These are phyloP conservation scores for Chascanopsetta lugubris DNA, from an alignment of 2,113 vertebrate genomes.

Conservation along the genomic window DNA sequence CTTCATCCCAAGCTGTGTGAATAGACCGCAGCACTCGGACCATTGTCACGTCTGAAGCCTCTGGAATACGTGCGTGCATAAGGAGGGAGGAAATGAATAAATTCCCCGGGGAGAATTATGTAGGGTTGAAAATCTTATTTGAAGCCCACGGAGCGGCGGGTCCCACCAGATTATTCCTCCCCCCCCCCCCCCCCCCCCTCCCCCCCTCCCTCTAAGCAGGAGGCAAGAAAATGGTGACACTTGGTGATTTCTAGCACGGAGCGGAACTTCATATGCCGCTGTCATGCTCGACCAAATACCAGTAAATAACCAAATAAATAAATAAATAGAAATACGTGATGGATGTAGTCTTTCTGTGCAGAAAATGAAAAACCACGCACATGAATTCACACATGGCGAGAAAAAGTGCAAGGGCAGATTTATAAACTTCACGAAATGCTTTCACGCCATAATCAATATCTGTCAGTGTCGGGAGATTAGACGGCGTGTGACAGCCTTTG, in stretches of 20 bases:
- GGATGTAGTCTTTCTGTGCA: constrained; percentile 38
- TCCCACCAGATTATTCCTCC: constrained; percentile 62
- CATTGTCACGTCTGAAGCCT: constrained; percentile 43
- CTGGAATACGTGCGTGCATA: constrained; percentile 41
- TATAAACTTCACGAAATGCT: neutral
- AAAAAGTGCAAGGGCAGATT: neutral
- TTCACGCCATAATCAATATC: constrained; percentile 10
- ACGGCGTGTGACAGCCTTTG: neutral
- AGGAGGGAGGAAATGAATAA: constrained; percentile 59
- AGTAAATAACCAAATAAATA: constrained; percentile 46
- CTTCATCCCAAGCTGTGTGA: constrained; percentile 28
- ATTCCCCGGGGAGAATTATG: constrained; percentile 54
- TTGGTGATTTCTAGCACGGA: constrained; percentile 54
- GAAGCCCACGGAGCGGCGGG: constrained; percentile 38
- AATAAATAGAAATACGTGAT: constrained; percentile 34
- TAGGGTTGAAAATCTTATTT: constrained; percentile 66
- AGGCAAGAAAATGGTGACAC: constrained; percentile 54
- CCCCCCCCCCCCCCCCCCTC: too few species aligned
- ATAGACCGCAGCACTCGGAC: constrained; percentile 32
- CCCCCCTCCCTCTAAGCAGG: constrained; percentile 33
- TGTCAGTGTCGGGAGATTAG: neutral
- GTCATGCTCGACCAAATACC: constrained; percentile 54
- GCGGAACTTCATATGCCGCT: constrained; percentile 51
- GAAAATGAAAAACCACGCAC: neutral
- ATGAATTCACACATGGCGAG: neutral